A percentile compares a stretch with the other conserved stretches of the same genome.
These are phyloP conservation scores for Trogon surrucura DNA, from an alignment of 2,113 vertebrate genomes.

Conservation along the genomic window DNA sequence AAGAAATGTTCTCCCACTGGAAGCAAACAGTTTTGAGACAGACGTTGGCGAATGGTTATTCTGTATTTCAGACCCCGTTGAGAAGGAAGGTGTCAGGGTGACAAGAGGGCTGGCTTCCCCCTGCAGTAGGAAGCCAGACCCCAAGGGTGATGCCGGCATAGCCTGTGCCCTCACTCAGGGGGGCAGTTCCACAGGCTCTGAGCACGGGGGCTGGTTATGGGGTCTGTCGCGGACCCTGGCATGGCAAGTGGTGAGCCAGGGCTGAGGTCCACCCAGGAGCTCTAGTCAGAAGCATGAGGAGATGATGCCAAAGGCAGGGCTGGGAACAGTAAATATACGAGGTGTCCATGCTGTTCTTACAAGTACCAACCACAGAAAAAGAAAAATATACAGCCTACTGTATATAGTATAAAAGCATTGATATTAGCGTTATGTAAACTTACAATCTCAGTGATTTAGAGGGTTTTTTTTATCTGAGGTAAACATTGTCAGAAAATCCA, in stretches of 20 bases:
- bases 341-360: background rate
- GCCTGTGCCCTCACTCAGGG: rapidly evolving
- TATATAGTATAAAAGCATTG: background rate
- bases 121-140: rapidly evolving
- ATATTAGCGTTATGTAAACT: background rate
- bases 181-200: background rate
- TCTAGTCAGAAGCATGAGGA: background rate
- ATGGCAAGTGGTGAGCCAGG: rapidly evolving
- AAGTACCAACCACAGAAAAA: background rate
- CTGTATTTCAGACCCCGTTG: background rate
- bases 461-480: background rate
- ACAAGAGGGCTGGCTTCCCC: background rate
- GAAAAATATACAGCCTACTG: background rate
- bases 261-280: too few relatives aligned
- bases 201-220: rapidly evolving
- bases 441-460: background rate
- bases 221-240: background rate
- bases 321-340: rapidly evolving
- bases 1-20: background rate
- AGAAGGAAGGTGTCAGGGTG: background rate
- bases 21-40: background rate
- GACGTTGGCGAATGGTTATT: background rate
- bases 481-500: background rate
- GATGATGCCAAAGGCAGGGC: rapidly evolving
- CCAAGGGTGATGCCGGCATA: rapidly evolving